Percentiles rank a stretch among this genome's conserved stretches.
Conservation (phyloP, 2,113 vertebrate genomes). For the Xiphophorus maculatus region DNA sequence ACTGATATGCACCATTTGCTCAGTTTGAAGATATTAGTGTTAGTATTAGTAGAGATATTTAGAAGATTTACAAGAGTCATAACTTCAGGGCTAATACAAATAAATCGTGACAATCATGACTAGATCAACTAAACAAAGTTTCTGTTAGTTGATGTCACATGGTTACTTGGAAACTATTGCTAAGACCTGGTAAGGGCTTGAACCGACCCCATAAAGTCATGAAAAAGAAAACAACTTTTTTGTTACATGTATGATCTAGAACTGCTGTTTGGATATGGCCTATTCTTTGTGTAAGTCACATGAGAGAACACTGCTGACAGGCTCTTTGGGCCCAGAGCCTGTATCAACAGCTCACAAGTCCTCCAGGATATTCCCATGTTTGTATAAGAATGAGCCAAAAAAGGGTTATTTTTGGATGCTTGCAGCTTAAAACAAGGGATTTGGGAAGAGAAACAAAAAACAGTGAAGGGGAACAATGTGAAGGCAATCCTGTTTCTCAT, state of each 20-base stretch:
- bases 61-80: too few relatives aligned
- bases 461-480: constrained; percentile 1
- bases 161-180: not conserved
- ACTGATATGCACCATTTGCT: too few relatives aligned
- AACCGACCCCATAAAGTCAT: not conserved
- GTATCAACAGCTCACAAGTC: constrained; percentile 42
- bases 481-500: not conserved
- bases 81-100: too few relatives aligned
- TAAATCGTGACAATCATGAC: too few relatives aligned
- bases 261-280: constrained; percentile 35
- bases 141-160: not conserved
- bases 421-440: constrained; percentile 4
- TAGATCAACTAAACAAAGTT: not conserved
- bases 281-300: constrained; percentile 28
- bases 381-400: constrained; percentile 10
- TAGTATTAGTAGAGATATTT: too few relatives aligned
- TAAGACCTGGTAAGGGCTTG: not conserved
- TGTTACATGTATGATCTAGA: constrained; percentile 42
- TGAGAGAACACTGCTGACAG: constrained; percentile 29
- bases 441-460: constrained; percentile 4
- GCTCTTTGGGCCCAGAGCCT: constrained; percentile 25
- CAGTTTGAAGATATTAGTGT: too few relatives aligned
- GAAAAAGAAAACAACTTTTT: constrained; percentile 13
- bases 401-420: constrained; percentile 13
- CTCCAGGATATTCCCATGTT: constrained; percentile 36